A percentile compares a stretch with the other conserved stretches of the same genome.
These are phyloP conservation scores for Mormyrus lacerda DNA, from an alignment of 2,113 vertebrate species.

Conservation along the genomic window DNA sequence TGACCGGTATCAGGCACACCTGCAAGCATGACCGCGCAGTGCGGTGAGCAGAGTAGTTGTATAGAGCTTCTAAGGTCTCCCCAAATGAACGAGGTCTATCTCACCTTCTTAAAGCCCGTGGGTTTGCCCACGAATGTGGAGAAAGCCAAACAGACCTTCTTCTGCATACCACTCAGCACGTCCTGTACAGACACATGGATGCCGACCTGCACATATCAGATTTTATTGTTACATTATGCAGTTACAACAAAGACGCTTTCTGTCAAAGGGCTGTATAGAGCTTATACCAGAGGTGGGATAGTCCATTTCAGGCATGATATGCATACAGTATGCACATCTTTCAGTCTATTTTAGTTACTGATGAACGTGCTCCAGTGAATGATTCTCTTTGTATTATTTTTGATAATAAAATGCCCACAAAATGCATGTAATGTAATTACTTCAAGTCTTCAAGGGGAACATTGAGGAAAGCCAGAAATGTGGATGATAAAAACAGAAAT, in stretches of 20 bases:
- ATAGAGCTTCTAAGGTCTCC: not conserved
- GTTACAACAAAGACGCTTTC: not conserved
- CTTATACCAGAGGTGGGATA: not conserved
- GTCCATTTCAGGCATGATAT: not conserved
- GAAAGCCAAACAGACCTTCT: conserved; percentile 63
- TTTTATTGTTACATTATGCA: not conserved
- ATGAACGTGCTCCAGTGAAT: not conserved
- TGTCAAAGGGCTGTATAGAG: not conserved
- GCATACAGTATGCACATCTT: not conserved
- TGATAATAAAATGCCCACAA: not conserved
- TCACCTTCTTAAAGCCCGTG: conserved; percentile 54
- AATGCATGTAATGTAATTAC: not conserved
- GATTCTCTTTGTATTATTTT: not conserved
- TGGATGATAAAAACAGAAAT: not conserved
- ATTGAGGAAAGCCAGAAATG: not conserved
- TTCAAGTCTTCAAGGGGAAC: not conserved
- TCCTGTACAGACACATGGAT: conserved; percentile 64
- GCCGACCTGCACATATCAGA: conserved; percentile 54
- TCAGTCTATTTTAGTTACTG: not conserved
- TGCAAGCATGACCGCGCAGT: conserved; percentile 44
- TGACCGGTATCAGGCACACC: not conserved
- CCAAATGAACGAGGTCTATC: not conserved
- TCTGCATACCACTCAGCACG: conserved; percentile 46
- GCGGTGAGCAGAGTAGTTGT: not conserved
- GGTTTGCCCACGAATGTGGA: conserved; percentile 64